Evolutionary conservation across 2,888 invertebrate genomes (phyloP).

Genomic region (Melieria crassipennis): DNA sequence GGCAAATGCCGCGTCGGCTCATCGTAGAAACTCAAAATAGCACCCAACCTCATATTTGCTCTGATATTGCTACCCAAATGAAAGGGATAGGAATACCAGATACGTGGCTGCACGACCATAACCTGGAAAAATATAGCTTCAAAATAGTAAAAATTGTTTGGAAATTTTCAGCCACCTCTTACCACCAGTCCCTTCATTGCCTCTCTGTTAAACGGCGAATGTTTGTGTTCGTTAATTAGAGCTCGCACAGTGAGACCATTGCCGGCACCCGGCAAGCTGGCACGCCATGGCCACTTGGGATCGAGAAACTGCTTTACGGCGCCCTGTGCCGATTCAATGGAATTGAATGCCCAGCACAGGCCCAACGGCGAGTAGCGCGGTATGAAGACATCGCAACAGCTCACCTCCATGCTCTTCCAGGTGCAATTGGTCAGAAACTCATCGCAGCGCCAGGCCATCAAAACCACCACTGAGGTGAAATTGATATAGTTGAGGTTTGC

Average conservation of each 20-base stretch:
- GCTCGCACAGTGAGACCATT: constrained; percentile 50
- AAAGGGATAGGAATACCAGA: constrained; percentile 50
- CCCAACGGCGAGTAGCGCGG: constrained; percentile 65
- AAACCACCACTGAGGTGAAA: constrained; percentile 52
- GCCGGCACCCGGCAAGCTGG: constrained; percentile 40
- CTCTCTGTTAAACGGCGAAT: constrained; percentile 44
- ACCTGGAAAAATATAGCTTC: constrained; percentile 34
- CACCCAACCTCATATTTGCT: constrained; percentile 48
- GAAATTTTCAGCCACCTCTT: background rate
- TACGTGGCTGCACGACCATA: constrained; percentile 51
- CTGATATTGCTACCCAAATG: constrained; percentile 47
- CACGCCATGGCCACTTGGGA: constrained; percentile 45
- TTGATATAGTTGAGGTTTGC: constrained; percentile 54
- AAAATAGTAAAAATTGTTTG: background rate
- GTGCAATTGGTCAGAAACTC: constrained; percentile 63
- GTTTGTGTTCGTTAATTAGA: constrained; percentile 44
- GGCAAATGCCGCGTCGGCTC: constrained; percentile 46
- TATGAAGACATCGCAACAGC: constrained; percentile 67
- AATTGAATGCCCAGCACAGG: constrained; percentile 67
- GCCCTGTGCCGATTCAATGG: constrained; percentile 46
- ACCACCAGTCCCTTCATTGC: constrained; percentile 45
- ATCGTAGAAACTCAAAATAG: constrained; percentile 50
- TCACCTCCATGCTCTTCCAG: constrained; percentile 60
- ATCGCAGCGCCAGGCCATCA: constrained; percentile 62
- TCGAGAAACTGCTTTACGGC: constrained; percentile 43